A percentile compares a stretch with the other conserved stretches of the same genome.
Conservation (phyloP, 2,113 vertebrate genomes). For the Morone saxatilis region DNA sequence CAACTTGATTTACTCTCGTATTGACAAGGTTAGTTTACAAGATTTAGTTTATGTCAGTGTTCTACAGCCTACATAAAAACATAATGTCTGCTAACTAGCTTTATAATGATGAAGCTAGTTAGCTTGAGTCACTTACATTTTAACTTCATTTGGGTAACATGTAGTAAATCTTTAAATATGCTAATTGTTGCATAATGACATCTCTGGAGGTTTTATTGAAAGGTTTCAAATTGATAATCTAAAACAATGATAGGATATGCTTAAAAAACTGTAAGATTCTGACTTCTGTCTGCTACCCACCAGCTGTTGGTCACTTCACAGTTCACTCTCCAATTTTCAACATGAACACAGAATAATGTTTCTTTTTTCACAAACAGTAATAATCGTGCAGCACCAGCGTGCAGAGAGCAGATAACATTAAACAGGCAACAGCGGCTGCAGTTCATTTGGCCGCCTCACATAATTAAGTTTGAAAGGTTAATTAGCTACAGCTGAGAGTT, state of each 20-base stretch:
- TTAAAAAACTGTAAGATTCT: not conserved
- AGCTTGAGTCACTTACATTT: not conserved
- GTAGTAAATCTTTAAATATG: no score
- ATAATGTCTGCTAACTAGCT: no score
- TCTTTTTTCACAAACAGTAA: not conserved
- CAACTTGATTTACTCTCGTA: no score
- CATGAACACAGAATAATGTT: not conserved
- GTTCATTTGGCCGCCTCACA: not conserved
- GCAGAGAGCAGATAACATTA: not conserved
- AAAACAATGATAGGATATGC: not conserved
- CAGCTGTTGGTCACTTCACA: not conserved
- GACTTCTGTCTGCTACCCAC: not conserved
- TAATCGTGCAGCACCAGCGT: not conserved
- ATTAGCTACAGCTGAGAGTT: constrained; percentile 1
- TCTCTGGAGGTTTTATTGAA: not conserved
- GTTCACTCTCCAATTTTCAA: not conserved
- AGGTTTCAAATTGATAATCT: no score
- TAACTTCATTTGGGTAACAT: no score
- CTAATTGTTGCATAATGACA: not conserved
- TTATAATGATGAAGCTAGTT: not conserved
- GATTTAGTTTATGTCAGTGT: no score
- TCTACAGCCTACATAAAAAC: no score
- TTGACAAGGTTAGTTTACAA: no score
- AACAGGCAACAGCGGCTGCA: not conserved
- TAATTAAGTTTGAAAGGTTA: not conserved